A percentile compares a stretch with the other conserved stretches of the same genome.
phyloP scores from a whole-genome alignment of 2,888 invertebrate genomes.

The Aspidapion aeneum region DNA sequence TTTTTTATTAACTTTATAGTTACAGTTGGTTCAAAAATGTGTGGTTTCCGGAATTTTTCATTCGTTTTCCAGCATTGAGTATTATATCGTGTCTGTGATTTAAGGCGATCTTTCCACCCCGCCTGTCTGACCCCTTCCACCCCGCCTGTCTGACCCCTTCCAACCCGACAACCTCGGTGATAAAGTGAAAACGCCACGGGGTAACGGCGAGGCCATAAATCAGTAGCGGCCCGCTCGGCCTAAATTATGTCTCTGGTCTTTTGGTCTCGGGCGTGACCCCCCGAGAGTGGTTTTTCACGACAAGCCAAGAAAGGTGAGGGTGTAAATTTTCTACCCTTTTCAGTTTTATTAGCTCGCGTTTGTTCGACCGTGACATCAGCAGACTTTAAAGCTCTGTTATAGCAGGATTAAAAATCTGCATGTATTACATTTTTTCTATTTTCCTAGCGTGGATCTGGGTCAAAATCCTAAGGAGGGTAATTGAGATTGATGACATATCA shows the following conservation, averaged over 20 bases:
- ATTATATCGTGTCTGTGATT: not conserved
- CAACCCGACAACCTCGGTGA: constrained; percentile 6
- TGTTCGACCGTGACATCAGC: not conserved
- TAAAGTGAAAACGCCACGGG: constrained; percentile 17
- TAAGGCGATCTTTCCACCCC: not conserved
- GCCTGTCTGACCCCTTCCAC: too few relatives aligned
- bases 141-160: not conserved
- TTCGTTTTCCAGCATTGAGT: not conserved
- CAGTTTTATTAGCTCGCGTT: not conserved
- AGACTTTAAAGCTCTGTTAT: too few relatives aligned
- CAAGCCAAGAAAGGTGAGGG: not conserved
- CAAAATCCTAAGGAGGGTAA: too few relatives aligned
- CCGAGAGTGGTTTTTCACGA: not conserved
- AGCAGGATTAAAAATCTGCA: too few relatives aligned
- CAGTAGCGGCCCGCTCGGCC: constrained; percentile 14
- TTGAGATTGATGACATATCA: too few relatives aligned
- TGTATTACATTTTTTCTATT: too few relatives aligned
- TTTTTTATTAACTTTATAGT: too few relatives aligned
- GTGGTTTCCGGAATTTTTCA: too few relatives aligned
- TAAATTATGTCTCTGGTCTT: not conserved
- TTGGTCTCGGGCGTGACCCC: not conserved
- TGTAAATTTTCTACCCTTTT: not conserved
- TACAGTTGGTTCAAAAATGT: too few relatives aligned
- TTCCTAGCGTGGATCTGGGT: too few relatives aligned
- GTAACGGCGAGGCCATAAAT: constrained; percentile 14